Evolutionary conservation across 2,113 vertebrate genomes (phyloP), one percentile per base, ranked within the genome.

Genomic region (Aplodontia rufa): DNA sequence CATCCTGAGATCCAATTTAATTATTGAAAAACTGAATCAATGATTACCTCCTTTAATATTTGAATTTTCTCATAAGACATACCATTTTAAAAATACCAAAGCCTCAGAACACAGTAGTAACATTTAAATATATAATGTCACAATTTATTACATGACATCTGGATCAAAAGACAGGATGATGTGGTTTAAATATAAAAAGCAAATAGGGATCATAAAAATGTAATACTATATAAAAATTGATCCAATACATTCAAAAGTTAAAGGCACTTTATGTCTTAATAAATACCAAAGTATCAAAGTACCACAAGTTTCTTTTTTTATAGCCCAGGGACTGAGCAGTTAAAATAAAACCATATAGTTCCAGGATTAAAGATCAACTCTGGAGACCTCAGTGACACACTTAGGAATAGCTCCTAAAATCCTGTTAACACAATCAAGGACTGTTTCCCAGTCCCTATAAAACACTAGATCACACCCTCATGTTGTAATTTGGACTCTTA

Each of bases 231-330:
- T 75, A 94, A 92, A 91, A 87, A 92, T 90, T 62, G 66, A 95
- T 87, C 71, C 40, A 35, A 28, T 37, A 26, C 81, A 72, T 87
- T 96, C 22, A 84, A 84, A 95, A 90, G 47, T 75, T 76, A 76
- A 93, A 89, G 83, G 37, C 75, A 53, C 20, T 85, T 32, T 83
- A 47, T 32, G 28, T 81, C 66, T 74, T 91, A 55, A 93, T 84
- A 86, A 82, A 74, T 74, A 53, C 26, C 87, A 83, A 93, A 93
- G 72, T 74, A 51, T 35, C 90, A 91, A 93, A 93, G 32, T 40
- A 69, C 64, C 71, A 60, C 83, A 93, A 60, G 19, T 1, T 71
- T 95, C 92, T 96, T 95, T 96, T 95, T 96, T 96, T 94, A 55
- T 90, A 84, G 64, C 37, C 28, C 58, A 72, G 87, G 49, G 78